Percentiles rank a stretch among this genome's conserved stretches.
phyloP scores from a whole-genome alignment of 1,140 invertebrate species.

The Samia ricini region DNA sequence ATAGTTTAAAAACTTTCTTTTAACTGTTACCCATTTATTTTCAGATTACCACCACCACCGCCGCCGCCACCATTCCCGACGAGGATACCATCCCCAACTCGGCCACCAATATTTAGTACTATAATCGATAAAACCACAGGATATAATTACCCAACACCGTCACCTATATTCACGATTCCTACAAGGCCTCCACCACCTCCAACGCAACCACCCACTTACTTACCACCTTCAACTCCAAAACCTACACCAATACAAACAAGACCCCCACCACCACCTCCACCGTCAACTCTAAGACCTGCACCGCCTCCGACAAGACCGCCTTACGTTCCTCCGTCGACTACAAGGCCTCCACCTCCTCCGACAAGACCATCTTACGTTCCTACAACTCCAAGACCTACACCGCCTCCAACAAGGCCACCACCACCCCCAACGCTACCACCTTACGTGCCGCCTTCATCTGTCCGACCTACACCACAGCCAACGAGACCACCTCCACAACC shows the following conservation, averaged over 20 bases:
- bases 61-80: slow-evolving; percentile 13
- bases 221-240: slow-evolving; percentile 15
- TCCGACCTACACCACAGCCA: slow-evolving; percentile 6
- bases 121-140: slow-evolving; percentile 30
- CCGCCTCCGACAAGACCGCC: slow-evolving; percentile 14
- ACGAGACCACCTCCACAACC: slow-evolving; percentile 14
- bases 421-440: slow-evolving; percentile 11
- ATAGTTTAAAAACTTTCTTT: not conserved
- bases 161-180: slow-evolving; percentile 28
- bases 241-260: slow-evolving; percentile 14
- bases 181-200: slow-evolving; percentile 15
- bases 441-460: not conserved
- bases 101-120: slow-evolving; percentile 13
- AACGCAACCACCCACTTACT: not conserved
- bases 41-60: slow-evolving; percentile 18
- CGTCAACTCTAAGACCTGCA: slow-evolving; percentile 12
- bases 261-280: slow-evolving; percentile 20
- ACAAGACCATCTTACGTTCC: slow-evolving; percentile 11
- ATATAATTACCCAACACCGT: slow-evolving; percentile 34
- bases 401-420: slow-evolving; percentile 29
- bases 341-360: slow-evolving; percentile 27
- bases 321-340: not conserved
- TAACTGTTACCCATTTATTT: not conserved
- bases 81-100: slow-evolving; percentile 14
- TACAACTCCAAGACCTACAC: slow-evolving; percentile 13